Base-by-base conservation (phyloP, 2,888 invertebrate genomes). In the Pristionchus exspectatus region DNA sequence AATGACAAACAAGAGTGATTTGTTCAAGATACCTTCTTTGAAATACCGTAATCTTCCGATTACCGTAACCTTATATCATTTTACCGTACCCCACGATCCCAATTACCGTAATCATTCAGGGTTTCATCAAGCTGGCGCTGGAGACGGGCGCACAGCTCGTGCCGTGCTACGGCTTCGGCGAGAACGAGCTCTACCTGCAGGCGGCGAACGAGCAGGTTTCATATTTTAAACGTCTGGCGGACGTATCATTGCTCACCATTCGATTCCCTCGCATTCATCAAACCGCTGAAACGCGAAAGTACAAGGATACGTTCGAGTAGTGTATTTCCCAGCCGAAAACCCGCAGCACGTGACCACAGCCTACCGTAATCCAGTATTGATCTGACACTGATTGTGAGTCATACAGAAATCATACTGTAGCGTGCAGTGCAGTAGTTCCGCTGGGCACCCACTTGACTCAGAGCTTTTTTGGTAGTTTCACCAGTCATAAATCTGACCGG, bases 101-200 rank as follows among this genome's bases (percentile, higher is more conserved):
- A 27, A 63, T 44, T 72, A 87, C 54, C 38, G 69, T 87, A 66
- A 4, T 27, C 69, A n/a, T n/a, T 44, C 85, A 91, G 74, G 93
- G 93, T 54, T 93, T 93, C 87, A 89, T 93, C 33, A 91, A 90
- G 74, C 88, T 93, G 50, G 93, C 93, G 4, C 89, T 93, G 10
- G 90, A 91, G 66, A 92, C 91, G 18, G 93, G 93, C 94, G 95
- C 95, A 24, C 93, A 94, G 56, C 92, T 96, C 44, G 95, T 96
- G 5, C 96, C 96, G 1, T 95, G 95, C 77, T 95, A 95, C 91
- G 94, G 95, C 4, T 96, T 96, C 93, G 96, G 96, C 16, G 96
- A 96, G 92, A 95, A 95, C 90, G 95, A 96, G 83, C 91, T 95
- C 24, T 96, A 93, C 90, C 88, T 89, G 16, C 93, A 93, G 90